Evolutionary conservation across 2,888 invertebrate genomes (phyloP), one percentile per base, ranked within the genome.

Genomic region (Cyaniris semiargus): DNA sequence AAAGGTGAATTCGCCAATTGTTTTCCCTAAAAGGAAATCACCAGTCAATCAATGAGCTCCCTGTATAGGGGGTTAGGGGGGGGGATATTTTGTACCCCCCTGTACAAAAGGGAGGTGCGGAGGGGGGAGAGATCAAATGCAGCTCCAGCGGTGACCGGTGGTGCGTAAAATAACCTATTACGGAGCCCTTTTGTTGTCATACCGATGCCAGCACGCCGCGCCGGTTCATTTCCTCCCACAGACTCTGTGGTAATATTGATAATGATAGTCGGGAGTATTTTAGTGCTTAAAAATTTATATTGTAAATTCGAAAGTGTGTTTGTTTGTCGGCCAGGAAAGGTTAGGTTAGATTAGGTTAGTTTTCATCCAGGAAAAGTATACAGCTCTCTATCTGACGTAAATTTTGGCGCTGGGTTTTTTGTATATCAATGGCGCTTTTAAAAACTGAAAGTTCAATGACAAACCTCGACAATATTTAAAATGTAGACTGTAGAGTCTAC

Each of bases 81-180:
- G n/a, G n/a, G n/a, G n/a, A 38, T 38, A 38, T 38, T 38, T 38
- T 38, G 38, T 38, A 8, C 38, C 38, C 7, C 38, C 7, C 38
- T 38, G 8, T 81, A 66, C 44, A 66, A 82, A 83, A 81, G 21
- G 60, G 13, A 85, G 15, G 48, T 3, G 48, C 10, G 48, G 81
- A 23, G 21, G 60, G 60, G 23, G 60, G 58, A 2, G 23, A 83
- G 85, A 84, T 83, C 82, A 84, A 85, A 86, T 86, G 85, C 85
- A 85, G 81, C 83, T 88, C 89, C 84, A 84, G 83, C 82, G 81
- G 80, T 78, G 80, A 83, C 85, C 85, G 85, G 83, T 83, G 82
- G 82, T 82, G 85, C 85, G 84, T 82, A 83, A 89, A 90, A 91
- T 89, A 86, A 89, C 87, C 88, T 87, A 88, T 88, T 88, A 86